Percentiles rank a stretch among this genome's conserved stretches.
Conservation (phyloP, 1,140 invertebrate species). For the Oryzaephilus surinamensis region DNA sequence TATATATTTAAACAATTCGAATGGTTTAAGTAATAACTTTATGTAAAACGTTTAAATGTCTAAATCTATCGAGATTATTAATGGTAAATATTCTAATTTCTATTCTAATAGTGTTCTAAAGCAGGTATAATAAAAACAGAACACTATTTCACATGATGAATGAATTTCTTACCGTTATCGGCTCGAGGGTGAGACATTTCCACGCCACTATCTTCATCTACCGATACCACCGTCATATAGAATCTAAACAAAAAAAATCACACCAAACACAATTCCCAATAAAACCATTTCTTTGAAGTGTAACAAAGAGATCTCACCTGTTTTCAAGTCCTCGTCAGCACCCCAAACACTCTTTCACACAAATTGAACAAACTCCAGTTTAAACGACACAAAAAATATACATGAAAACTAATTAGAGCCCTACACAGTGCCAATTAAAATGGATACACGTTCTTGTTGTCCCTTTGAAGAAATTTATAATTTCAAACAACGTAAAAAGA, state of each 20-base stretch:
- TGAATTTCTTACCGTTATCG: conserved; percentile 14
- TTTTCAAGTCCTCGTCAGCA: background rate
- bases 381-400: background rate
- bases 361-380: background rate
- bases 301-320: background rate
- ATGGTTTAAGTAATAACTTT: background rate
- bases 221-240: conserved; percentile 21
- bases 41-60: background rate
- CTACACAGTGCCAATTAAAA: too few relatives aligned
- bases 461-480: too few relatives aligned
- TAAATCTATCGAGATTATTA: too few relatives aligned
- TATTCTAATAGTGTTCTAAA: background rate
- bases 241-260: conserved; percentile 6
- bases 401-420: background rate
- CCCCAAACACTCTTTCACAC: background rate
- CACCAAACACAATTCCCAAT: background rate
- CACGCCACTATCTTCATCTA: conserved; percentile 27
- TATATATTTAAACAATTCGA: background rate
- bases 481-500: too few relatives aligned
- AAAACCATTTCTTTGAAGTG: background rate
- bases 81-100: too few relatives aligned
- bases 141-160: background rate
- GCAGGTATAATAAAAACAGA: background rate
- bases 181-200: conserved; percentile 22
- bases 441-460: too few relatives aligned